These are phyloP conservation scores for Micromussa lordhowensis DNA, from an alignment of 92 coral and sea anemone genomes.

Conservation along the genomic window DNA sequence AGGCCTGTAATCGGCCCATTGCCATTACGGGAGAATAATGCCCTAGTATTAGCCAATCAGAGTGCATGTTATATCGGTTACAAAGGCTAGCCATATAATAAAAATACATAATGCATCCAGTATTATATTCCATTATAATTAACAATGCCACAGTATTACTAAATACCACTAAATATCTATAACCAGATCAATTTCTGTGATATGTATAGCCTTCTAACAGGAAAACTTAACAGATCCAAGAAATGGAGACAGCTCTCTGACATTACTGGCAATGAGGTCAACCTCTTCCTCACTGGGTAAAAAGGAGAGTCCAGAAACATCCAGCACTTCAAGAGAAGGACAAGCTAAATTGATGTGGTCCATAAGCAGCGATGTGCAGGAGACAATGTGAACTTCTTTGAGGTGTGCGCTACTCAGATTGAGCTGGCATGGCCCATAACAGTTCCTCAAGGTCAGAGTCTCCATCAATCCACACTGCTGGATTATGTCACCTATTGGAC, in stretches of 20 bases:
- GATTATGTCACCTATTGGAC: constrained; percentile 53
- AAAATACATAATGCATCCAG: neutral
- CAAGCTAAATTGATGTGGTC: constrained; percentile 76
- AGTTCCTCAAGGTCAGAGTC: constrained; percentile 65
- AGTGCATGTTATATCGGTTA: too few relatives aligned
- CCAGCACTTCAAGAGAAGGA: constrained; percentile 69
- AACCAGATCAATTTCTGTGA: too few relatives aligned
- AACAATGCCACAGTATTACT: too few relatives aligned
- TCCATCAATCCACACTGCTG: constrained; percentile 52
- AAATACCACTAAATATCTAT: too few relatives aligned
- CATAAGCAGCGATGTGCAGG: constrained; percentile 78
- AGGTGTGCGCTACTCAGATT: constrained; percentile 60
- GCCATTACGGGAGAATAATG: too few relatives aligned
- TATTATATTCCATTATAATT: too few relatives aligned
- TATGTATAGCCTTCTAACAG: constrained; percentile 1
- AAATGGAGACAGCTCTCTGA: constrained; percentile 72
- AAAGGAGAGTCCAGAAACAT: constrained; percentile 64
- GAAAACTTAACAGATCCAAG: constrained; percentile 74
- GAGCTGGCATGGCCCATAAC: constrained; percentile 90
- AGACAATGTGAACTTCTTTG: constrained; percentile 60
- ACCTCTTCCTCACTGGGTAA: constrained; percentile 80
- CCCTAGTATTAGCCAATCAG: too few relatives aligned
- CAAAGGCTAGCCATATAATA: too few relatives aligned
- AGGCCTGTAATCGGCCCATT: too few relatives aligned
- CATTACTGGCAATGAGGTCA: constrained; percentile 55